Conservation (phyloP, 23 tunicate species). For the Oikopleura dioica region DNA sequence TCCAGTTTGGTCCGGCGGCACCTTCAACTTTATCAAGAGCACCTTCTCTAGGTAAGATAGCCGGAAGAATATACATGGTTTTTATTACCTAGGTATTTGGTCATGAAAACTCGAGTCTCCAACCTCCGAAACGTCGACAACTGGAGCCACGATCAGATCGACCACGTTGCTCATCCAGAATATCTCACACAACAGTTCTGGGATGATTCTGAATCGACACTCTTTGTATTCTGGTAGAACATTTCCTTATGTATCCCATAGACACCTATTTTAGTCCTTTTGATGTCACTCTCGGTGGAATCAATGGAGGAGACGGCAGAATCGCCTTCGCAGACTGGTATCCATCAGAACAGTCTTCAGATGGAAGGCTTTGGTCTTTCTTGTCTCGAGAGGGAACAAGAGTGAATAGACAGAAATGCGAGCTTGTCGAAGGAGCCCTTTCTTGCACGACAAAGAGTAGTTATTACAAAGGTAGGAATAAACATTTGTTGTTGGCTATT, state of each 20-base stretch:
- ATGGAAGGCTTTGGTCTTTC: neutral
- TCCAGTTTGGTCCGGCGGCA: conserved; percentile 2
- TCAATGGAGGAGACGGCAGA: neutral
- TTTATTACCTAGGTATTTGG: too few species aligned
- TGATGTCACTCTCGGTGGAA: neutral
- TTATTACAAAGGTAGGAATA: conserved; percentile 8
- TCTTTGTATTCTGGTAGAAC: neutral
- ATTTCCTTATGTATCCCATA: too few species aligned
- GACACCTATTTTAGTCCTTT: too few species aligned
- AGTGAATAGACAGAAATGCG: neutral
- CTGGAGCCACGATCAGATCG: neutral
- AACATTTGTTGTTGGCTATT: too few species aligned
- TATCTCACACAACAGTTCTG: neutral
- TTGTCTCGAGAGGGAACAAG: neutral
- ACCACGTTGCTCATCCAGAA: neutral
- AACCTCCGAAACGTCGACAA: neutral
- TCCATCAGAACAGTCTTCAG: neutral
- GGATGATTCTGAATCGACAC: neutral
- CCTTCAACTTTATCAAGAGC: neutral
- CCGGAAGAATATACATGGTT: neutral
- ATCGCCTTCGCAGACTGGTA: neutral
- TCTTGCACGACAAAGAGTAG: neutral
- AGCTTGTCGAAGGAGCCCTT: too few species aligned
- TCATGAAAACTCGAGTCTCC: too few species aligned
- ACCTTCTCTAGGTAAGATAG: neutral